Evolutionary conservation across 2,113 vertebrate species (phyloP), one percentile per base, ranked within the genome.

Genomic region (Bufo bufo): DNA sequence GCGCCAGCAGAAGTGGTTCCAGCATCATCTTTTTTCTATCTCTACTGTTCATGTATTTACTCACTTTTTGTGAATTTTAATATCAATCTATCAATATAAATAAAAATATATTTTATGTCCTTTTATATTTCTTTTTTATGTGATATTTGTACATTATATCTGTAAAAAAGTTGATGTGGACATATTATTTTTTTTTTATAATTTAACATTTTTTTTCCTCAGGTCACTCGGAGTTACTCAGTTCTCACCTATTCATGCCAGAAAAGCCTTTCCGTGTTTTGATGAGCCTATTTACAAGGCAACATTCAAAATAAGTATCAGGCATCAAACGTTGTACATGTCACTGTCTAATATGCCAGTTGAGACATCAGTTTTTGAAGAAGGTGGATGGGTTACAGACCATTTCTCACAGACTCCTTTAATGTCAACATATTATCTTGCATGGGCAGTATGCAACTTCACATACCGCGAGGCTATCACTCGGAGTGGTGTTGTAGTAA

Each of bases 241-340:
- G 93, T 99, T 99, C 94, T 99, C 98, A 45, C 98, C 98, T 9
- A 97, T 94, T 89, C 98, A 99, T 72, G 98, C 98, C 90, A 95
- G 98, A 90, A 99, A 99, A 93, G 97, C 98, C 56, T 99, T 99
- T 92, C 98, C 98, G 14, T 99, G 98, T 92, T 99, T 99, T 87
- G 98, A 99, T 0, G 98, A 99, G 90, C 98, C 98, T n/a, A 94
- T 98, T 94, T 99, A 97, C 94, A 99, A 99, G 91, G 98, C 98
- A 90, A 99, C 98, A 65, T 99, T 99, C 94, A 96, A 96, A 90
- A 96, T 99, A 90, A 96, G 94, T 87, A 97, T 99, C 89, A 96
- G 93, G 82, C 98, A 99, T 89, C 97, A 98, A 93, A 94, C 95
- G 1, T 96, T 96, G 87, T 99, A 98, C 92, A 94, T 97, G 80